phyloP scores from a whole-genome alignment of 2,113 vertebrate genomes.

The Scatophagus argus region DNA sequence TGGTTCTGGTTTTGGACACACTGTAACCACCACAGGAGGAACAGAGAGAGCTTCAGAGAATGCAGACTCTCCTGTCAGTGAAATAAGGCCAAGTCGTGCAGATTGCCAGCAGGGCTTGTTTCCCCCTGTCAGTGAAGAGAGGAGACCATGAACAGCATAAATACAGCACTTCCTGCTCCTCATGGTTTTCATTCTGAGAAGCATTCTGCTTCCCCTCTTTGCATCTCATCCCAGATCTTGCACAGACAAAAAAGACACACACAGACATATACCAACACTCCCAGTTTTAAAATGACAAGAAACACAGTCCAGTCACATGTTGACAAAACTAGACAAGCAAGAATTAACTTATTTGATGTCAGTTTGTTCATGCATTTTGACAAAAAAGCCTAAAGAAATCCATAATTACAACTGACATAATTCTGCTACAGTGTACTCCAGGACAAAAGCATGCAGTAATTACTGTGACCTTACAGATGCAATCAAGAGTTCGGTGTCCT shows the following conservation, averaged over 20 bases:
- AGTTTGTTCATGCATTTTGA: conserved; percentile 3
- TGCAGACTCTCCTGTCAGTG: conserved; percentile 60
- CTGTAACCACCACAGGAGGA: conserved; percentile 58
- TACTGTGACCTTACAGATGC: conserved; percentile 70
- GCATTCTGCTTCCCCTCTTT: conserved; percentile 28
- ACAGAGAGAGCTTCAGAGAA: conserved; percentile 54
- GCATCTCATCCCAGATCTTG: conserved; percentile 34
- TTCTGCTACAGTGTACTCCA: conserved; percentile 44
- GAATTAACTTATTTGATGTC: conserved; percentile 13
- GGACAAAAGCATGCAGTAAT: conserved; percentile 67
- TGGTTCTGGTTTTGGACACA: conserved; percentile 67
- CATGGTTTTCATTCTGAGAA: conserved; percentile 76
- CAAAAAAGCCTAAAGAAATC: conserved; percentile 13
- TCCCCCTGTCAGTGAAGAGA: conserved; percentile 74
- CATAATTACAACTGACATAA: conserved; percentile 56
- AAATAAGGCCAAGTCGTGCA: conserved; percentile 58
- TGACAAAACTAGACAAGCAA: conserved; percentile 37
- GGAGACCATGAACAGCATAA: conserved; percentile 71
- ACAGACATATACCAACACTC: conserved; percentile 15
- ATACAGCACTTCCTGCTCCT: conserved; percentile 77
- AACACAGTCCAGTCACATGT: conserved; percentile 19
- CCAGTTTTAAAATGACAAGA: conserved; percentile 40
- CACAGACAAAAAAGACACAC: conserved; percentile 27
- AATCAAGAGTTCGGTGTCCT: conserved; percentile 76
- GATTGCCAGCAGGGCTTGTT: conserved; percentile 76